Conservation (phyloP, 2,113 vertebrate genomes). For the Petrocephalus zakoni region DNA sequence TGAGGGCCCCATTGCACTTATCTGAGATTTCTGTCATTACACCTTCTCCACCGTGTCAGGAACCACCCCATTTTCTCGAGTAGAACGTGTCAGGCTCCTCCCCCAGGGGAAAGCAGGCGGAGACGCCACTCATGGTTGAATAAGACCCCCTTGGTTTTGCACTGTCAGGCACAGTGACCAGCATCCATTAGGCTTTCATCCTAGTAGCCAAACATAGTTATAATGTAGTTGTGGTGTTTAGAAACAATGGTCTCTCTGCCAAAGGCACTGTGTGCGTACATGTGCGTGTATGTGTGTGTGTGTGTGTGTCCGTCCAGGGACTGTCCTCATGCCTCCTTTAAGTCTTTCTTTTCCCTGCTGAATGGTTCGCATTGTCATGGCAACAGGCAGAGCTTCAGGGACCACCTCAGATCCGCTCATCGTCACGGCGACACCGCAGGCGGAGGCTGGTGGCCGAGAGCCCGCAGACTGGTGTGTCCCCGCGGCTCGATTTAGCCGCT, state of each 20-base stretch:
- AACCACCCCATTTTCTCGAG: not conserved
- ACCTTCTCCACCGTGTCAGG: not conserved
- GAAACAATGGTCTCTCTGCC: not conserved
- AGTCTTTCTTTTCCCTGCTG: not conserved
- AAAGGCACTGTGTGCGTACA: not conserved
- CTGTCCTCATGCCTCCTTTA: not conserved
- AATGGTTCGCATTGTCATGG: not conserved
- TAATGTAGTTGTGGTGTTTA: not conserved
- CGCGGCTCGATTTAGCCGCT: not conserved
- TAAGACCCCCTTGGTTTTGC: not conserved
- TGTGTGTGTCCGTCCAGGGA: not conserved
- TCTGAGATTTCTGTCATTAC: not conserved
- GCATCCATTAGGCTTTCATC: not conserved
- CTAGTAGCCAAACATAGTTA: not conserved
- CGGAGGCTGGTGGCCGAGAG: not conserved
- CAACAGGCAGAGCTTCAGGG: not conserved
- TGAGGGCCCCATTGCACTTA: no score
- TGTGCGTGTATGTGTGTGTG: not conserved
- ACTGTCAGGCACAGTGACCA: not conserved
- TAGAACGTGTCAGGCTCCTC: not conserved
- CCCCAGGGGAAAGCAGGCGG: not conserved
- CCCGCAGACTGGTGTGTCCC: not conserved
- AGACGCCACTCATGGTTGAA: not conserved
- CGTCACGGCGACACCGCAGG: not conserved
- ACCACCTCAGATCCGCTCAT: conserved; percentile 12